Conservation (phyloP, 2,113 vertebrate genomes). For the Tinamus guttatus region DNA sequence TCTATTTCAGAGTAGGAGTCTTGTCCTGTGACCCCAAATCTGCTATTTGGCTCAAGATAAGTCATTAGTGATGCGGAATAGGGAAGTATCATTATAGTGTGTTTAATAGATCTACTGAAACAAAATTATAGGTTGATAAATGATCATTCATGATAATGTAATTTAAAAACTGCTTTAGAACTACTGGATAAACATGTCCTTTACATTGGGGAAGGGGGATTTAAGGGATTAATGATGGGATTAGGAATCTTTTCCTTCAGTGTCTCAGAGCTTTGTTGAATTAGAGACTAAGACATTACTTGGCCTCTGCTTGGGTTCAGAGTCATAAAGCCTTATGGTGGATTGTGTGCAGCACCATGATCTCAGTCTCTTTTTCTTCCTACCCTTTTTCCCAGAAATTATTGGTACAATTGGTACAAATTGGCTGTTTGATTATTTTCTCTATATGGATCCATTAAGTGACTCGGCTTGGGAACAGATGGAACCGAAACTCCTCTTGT, state of each 20-base stretch:
- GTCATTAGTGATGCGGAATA: neutral
- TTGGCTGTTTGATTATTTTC: neutral
- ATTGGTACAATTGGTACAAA: neutral
- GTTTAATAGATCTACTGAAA: neutral
- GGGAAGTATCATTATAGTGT: neutral
- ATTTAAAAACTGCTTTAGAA: neutral
- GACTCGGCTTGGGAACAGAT: neutral
- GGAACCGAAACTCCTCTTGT: neutral
- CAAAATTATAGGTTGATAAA: neutral
- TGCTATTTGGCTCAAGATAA: slow-evolving; percentile 8
- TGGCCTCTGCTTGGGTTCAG: neutral
- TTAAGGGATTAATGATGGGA: slow-evolving; percentile 19
- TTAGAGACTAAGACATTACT: neutral
- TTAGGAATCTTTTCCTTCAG: slow-evolving; percentile 13
- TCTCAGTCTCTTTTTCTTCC: neutral
- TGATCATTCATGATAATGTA: neutral
- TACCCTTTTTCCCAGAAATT: neutral
- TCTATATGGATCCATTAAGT: neutral
- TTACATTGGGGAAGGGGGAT: neutral
- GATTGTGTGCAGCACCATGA: rapidly evolving
- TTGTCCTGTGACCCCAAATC: neutral
- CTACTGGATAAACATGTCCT: neutral
- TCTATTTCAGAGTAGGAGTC: neutral
- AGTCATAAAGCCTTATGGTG: neutral
- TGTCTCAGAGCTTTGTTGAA: neutral